Evolutionary conservation across 2,113 vertebrate genomes (phyloP), one percentile per base, ranked within the genome.

Genomic region (Poecilia latipinna): DNA sequence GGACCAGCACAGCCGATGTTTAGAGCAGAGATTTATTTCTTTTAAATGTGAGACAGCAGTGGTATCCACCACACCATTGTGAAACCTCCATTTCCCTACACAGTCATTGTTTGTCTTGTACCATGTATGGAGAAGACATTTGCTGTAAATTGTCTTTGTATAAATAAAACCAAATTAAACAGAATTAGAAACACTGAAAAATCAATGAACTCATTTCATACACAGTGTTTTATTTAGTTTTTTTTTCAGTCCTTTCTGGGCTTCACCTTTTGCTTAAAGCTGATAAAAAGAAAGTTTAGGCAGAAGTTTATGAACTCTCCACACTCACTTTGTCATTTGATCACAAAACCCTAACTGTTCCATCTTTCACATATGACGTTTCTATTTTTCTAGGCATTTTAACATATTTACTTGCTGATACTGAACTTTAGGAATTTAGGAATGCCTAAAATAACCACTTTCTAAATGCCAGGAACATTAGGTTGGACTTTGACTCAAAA

Each of bases 401-500:
- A n/a, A 54, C 24, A 4, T n/a, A 54, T 54, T n/a, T 57, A 3
- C 24, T n/a, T 6, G 51, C 51, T 74, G 81, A 88, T 84, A 81
- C 75, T 85, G 71, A 39, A n/a, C 74, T 77, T 64, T 12, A 70
- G 65, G 76, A 86, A 86, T 77, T 64, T 12, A 70, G 65, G 76
- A 86, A 86, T 87, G 81, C 24, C 44, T 48, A 17, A 48, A 48
- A 48, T 19, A 48, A 48, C 44, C 24, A 42, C n/a, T 51, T 35
- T 74, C 69, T 80, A 78, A 88, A 81, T 78, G 77, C 88, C 82
- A 78, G 24, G 17, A 24, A 57, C 51, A 57, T 57, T 57, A n/a
- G 51, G 24, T 57, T 22, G 24, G 51, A 57, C 51, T 57, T 57
- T 8, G 51, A 57, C 22, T 57, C 51, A 57, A 57, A 48, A 57